These are phyloP conservation scores for Myiotriccus ornatus DNA, from an alignment of 2,797 vertebrate genomes.

Conservation along the genomic window DNA sequence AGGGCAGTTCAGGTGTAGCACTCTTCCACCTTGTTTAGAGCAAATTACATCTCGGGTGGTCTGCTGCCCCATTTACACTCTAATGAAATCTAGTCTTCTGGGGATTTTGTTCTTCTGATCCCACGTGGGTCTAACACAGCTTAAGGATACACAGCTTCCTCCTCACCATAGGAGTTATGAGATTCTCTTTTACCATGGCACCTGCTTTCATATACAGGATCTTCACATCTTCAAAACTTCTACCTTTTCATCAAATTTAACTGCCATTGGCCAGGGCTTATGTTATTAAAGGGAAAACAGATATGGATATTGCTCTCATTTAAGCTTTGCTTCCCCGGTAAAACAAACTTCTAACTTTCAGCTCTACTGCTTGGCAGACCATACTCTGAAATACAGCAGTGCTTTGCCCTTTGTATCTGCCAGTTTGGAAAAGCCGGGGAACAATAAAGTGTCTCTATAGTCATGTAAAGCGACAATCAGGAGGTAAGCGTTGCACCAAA, in stretches of 20 bases:
- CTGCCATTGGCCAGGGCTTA: neutral
- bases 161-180: neutral
- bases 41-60: fast-evolving
- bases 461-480: neutral
- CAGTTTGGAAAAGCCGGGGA: neutral
- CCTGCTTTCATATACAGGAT: neutral
- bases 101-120: neutral
- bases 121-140: neutral
- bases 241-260: neutral
- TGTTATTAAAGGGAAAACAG: neutral
- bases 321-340: neutral
- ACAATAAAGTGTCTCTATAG: neutral
- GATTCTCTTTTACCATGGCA: neutral
- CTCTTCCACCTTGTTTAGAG: neutral
- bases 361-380: neutral
- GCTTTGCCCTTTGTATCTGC: neutral
- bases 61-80: neutral
- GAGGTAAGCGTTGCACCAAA: neutral
- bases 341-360: neutral
- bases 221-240: neutral
- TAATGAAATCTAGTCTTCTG: neutral
- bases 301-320: neutral
- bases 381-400: neutral
- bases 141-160: neutral
- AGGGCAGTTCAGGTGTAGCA: fast-evolving